Conservation (phyloP, 2,888 invertebrate genomes). For the Andrena haemorrhoa region DNA sequence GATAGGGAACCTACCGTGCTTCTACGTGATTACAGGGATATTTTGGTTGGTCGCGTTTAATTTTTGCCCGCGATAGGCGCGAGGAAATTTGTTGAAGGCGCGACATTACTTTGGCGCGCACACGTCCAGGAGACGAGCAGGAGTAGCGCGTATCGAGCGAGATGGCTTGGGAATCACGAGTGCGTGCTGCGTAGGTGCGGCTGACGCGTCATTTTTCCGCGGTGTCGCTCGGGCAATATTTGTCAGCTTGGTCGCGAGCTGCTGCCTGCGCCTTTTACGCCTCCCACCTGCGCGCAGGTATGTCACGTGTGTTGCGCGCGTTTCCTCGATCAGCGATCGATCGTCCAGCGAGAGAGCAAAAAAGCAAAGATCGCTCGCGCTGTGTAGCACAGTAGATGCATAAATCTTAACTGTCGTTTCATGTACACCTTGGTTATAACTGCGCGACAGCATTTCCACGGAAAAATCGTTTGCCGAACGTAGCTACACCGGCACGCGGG, state of each 20-base stretch:
- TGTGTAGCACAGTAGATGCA: too few relatives aligned
- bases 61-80: background rate
- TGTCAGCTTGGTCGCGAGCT: background rate
- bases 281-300: background rate
- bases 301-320: background rate
- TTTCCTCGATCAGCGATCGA: background rate
- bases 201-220: conserved; percentile 20
- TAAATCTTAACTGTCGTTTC: too few relatives aligned
- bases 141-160: background rate
- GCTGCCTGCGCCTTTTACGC: background rate
- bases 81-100: background rate
- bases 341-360: background rate
- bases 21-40: background rate
- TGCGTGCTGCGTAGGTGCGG: conserved; percentile 16
- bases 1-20: background rate
- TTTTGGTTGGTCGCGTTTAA: background rate
- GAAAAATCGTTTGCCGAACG: too few relatives aligned
- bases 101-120: background rate
- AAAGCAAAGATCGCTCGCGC: too few relatives aligned
- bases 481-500: too few relatives aligned
- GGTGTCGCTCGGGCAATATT: conserved; percentile 5
- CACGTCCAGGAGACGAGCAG: background rate
- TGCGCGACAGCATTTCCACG: too few relatives aligned
- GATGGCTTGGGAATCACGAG: background rate
- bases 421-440: too few relatives aligned